Evolutionary conservation across 2,888 invertebrate genomes (phyloP), one percentile per base, ranked within the genome.

Genomic region (Ophion slaviceki): DNA sequence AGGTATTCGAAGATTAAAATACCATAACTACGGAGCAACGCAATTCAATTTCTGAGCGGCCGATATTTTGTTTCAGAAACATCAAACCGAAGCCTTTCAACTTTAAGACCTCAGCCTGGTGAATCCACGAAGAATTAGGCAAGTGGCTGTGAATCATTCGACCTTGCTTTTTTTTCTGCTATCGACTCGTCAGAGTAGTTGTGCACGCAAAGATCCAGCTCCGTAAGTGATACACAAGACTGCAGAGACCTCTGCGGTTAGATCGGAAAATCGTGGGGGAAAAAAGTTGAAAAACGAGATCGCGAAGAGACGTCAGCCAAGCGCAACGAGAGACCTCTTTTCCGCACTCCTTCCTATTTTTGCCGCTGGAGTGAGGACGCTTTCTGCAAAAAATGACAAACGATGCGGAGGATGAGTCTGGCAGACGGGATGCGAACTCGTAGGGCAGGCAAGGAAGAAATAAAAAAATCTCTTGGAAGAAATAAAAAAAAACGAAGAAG

Each of bases 351-450:
- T 40, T 79, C 62, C 76, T 70, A 66, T 47, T 47, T 45, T 11
- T 61, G 45, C 45, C 17, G 45, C 17, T 2, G 71, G 14, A 57
- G 53, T 28, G 68, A 61, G 57, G 45, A 67, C 66, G 70, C 17
- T 59, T 64, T 53, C 80, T 62, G 70, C 72, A 71, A 81, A 72
- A 88, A 86, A 88, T 87, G 86, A 88, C 87, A 87, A 85, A 85
- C 80, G 85, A 88, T 86, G 85, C 77, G 68, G 81, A 86, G 75
- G 80, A 84, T 40, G 82, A 85, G 81, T 64, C 70, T 64, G 80
- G 82, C 78, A 47, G 76, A 78, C 61, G 70, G 68, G 79, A 67
- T 40, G 24, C 72, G n/a, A 74, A 59, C 61, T 61, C 53, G 61
- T 81, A 70, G 68, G 74, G 57, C 11, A 17, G 74, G 64, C 17